Evolutionary conservation across 2,113 vertebrate species (phyloP).

Genomic region (Channa maculata): DNA sequence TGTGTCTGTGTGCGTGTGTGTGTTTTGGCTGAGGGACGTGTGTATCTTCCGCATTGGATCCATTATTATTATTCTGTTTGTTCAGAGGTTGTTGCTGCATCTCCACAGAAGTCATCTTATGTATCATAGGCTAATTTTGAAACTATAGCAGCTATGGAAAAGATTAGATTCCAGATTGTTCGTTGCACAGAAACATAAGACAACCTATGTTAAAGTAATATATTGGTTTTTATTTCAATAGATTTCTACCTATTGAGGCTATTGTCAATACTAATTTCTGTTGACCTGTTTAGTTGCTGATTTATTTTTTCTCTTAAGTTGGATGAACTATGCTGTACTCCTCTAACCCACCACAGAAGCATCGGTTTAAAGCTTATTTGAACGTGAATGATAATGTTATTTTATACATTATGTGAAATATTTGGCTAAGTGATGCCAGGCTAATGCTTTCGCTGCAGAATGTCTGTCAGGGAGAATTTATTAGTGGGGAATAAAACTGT

Average conservation of each 20-base stretch:
- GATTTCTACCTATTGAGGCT: not conserved
- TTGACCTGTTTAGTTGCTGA: constrained; percentile 16
- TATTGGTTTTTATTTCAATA: constrained; percentile 8
- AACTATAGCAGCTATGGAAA: not conserved
- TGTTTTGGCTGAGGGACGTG: constrained; percentile 1
- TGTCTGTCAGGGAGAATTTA: constrained; percentile 60
- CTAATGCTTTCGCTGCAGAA: constrained; percentile 32
- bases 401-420: constrained; percentile 10
- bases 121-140: constrained; percentile 12
- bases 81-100: constrained; percentile 5
- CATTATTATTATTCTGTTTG: constrained; percentile 17
- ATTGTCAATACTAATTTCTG: not conserved
- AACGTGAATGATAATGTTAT: constrained; percentile 17
- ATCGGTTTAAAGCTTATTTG: constrained; percentile 13
- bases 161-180: not conserved
- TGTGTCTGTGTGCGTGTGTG: not conserved
- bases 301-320: not conserved
- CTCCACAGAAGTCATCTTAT: not conserved
- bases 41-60: constrained; percentile 21
- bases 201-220: not conserved
- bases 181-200: constrained; percentile 16
- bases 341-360: constrained; percentile 17
- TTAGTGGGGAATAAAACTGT: constrained; percentile 59
- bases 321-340: constrained; percentile 16
- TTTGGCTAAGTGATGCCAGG: constrained; percentile 31